Percentiles rank a stretch among this genome's conserved stretches.
Conservation (phyloP, 2,797 vertebrate species). For the Otolemur crassicaudatus region DNA sequence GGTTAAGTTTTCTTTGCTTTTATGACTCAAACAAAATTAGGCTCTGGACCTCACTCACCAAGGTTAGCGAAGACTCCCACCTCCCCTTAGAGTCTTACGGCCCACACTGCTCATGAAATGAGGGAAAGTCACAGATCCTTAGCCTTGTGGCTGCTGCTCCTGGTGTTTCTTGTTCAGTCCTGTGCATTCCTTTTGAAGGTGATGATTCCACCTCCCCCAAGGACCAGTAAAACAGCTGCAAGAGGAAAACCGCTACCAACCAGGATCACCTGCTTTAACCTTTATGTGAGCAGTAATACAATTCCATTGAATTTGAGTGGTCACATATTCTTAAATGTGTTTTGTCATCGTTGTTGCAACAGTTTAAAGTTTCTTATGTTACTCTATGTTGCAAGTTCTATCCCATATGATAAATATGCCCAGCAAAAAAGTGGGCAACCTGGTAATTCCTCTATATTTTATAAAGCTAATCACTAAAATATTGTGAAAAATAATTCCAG, state of each 20-base stretch:
- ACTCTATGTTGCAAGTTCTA: neutral
- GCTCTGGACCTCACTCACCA: neutral
- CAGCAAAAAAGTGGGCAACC: neutral
- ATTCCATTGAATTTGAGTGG: neutral
- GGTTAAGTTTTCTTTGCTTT: neutral
- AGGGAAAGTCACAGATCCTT: neutral
- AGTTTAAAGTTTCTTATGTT: neutral
- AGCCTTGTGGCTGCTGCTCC: neutral
- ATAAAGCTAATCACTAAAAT: neutral
- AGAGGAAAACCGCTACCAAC: neutral
- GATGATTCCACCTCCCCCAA: neutral
- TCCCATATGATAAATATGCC: neutral
- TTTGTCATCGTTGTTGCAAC: neutral
- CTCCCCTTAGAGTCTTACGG: neutral
- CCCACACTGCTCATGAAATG: neutral
- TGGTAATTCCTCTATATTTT: neutral
- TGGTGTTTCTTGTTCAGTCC: neutral
- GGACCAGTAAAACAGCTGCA: neutral
- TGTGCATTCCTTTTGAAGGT: neutral
- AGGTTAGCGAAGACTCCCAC: neutral
- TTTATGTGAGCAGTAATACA: neutral
- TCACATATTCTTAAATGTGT: neutral
- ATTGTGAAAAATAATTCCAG: conserved; percentile 19
- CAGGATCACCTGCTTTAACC: neutral
- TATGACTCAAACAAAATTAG: neutral